These are phyloP conservation scores for Leptocoma aspasia DNA, from an alignment of 2,113 vertebrate species.

Conservation along the genomic window DNA sequence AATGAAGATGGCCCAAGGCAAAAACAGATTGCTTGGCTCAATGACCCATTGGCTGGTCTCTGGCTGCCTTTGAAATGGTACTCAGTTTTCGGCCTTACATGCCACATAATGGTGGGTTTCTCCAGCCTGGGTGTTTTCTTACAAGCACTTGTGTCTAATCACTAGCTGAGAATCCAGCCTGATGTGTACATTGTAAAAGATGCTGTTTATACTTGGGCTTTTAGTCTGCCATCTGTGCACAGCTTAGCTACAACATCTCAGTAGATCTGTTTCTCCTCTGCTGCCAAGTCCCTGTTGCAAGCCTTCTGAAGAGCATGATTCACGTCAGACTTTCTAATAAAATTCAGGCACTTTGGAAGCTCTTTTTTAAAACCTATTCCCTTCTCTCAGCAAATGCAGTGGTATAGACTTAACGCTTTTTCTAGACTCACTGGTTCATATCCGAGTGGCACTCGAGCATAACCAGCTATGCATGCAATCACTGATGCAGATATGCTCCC, in stretches of 20 bases:
- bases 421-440: not conserved
- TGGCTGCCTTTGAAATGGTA: not conserved
- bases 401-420: not conserved
- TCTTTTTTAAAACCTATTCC: not conserved
- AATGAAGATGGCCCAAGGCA: not conserved
- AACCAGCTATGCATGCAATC: not conserved
- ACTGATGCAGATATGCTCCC: not conserved
- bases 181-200: constrained; percentile 23
- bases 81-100: not conserved
- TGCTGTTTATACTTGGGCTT: constrained; percentile 40
- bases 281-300: not conserved
- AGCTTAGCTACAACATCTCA: constrained; percentile 4
- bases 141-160: not conserved
- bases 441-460: not conserved
- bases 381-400: not conserved
- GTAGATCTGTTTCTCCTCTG: not conserved
- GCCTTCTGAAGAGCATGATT: not conserved
- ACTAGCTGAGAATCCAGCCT: constrained; percentile 2
- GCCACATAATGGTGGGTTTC: not conserved
- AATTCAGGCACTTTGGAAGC: not conserved
- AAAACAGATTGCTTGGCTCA: not conserved
- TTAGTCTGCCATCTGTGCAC: constrained; percentile 8
- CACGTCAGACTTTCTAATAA: not conserved
- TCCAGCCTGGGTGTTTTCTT: not conserved
- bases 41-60: not conserved